phyloP scores from a whole-genome alignment of 2,888 invertebrate species.

The Alsophila aescularia region DNA sequence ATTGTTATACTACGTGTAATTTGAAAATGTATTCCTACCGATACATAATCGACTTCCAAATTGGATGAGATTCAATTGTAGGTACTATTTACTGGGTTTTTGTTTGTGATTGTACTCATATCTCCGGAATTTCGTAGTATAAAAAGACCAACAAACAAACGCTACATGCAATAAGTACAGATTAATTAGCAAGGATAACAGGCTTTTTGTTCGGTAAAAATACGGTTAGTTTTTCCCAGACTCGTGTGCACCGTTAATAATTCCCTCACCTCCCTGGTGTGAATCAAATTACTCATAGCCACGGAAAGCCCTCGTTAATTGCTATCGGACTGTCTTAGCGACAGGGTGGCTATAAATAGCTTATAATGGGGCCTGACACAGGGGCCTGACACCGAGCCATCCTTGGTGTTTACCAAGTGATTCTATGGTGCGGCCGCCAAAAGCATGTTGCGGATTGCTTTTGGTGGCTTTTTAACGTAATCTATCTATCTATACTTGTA shows the following conservation, averaged over 20 bases:
- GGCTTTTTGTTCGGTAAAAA: conserved; percentile 13
- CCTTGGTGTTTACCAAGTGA: no score
- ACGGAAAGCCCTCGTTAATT: not conserved
- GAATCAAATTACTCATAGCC: conserved; percentile 16
- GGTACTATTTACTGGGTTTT: no score
- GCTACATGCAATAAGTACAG: not conserved
- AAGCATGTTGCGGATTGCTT: no score
- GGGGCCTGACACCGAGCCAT: not conserved
- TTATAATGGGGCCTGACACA: not conserved
- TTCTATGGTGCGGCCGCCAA: no score
- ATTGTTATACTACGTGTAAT: no score
- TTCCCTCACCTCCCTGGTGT: conserved; percentile 3
- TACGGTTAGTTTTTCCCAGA: conserved; percentile 10
- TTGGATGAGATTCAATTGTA: no score
- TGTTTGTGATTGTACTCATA: no score
- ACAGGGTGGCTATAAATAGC: not conserved
- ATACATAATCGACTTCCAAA: no score
- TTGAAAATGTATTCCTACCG: no score
- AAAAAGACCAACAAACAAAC: not conserved
- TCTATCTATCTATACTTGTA: no score
- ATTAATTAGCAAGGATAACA: conserved; percentile 15
- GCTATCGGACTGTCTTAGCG: not conserved
- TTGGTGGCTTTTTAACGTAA: no score
- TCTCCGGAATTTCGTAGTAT: no score
- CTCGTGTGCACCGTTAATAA: conserved; percentile 12